Evolutionary conservation across 2,888 invertebrate species (phyloP), one percentile per base, ranked within the genome.

Genomic region (Cartodere bifasciata): DNA sequence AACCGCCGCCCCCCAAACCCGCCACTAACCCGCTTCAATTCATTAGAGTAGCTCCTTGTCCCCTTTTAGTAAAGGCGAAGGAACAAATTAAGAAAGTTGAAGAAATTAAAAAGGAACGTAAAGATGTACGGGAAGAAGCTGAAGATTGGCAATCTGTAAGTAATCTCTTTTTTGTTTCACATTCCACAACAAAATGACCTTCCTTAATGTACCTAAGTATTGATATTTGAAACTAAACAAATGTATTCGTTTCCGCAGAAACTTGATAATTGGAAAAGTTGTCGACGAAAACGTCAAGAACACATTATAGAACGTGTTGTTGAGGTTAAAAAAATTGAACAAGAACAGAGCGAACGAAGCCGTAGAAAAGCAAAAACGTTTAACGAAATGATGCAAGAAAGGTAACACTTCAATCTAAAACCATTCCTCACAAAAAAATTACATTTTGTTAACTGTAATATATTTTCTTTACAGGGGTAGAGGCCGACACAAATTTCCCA

Each of bases 211-310:
- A 22, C 13, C 10, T 30, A 5, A 16, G 24, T 21, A 17, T 25
- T 28, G 23, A 23, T 26, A 28, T 28, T 28, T 28, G 22, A 27
- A 33, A 32, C 15, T 16, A 32, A 22, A 33, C 26, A 32, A 22
- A 28, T 22, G 20, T 29, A 35, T 33, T 31, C 42, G 44, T 41
- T 31, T 44, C 52, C 56, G 9, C 61, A 88, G 87, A 88, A 88
- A 65, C 68, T 88, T 64, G 87, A 88, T 64, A 87, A 82, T 62
- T 88, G 88, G 91, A 91, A 91, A 67, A 84, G 82, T 44, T 85
- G 85, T 43, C 71, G 91, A 50, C 77, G 90, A 72, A 87, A 90
- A 76, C 76, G 84, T 33, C 86, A 87, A 48, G 86, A 87, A 52
- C 85, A 86, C 58, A 86, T 86, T 45, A 85, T 87, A 52, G 86